Base-by-base conservation (phyloP, 1,140 invertebrate species). In the Bombus waltoni region DNA sequence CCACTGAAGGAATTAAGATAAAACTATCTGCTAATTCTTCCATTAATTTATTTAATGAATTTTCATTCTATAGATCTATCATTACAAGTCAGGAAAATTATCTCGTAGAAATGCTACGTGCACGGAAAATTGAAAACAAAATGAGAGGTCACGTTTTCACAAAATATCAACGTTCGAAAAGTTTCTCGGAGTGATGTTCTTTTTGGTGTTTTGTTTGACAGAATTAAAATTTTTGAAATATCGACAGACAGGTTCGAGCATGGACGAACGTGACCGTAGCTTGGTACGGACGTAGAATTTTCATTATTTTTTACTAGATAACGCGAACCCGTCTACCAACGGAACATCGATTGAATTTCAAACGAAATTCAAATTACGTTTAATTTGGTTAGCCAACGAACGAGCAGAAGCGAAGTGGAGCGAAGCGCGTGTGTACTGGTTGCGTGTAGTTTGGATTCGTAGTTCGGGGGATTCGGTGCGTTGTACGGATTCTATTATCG, bases 351-450 rank as follows among this genome's bases (percentile, higher is more conserved):
- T 93, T 93, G 93, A 93, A 93, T 93, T 93, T 92, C 93, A 93
- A 93, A 92, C 92, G 91, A 92, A 92, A 93, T 93, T 93, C 92
- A 93, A 93, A 93, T 93, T 92, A 93, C 89, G 89, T 92, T 92
- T 93, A 93, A 93, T 93, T 93, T 90, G 89, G 92, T 93, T 93
- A 93, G 91, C 91, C 88, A 91, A 87, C 88, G 86, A 81, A 87
- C 76, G 57, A 57, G 42, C 40, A 38, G 38, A 38, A 79, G 70
- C 59, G 53, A 66, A 62, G 65, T 66, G 62, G 40, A 70, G 70
- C 66, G 62, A 76, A 53, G 68, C 32, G 86, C 44, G 81, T 77
- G 65, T 74, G 70, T 65, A 65, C 71, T 44, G 78, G 77, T 90
- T 82, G 75, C 89, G 83, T 88, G 86, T 72, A 83, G 85, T 87